These are phyloP conservation scores for Apostichopus parvimensis DNA, from an alignment of 35 echinoderm and acorn worm species.

Conservation along the genomic window DNA sequence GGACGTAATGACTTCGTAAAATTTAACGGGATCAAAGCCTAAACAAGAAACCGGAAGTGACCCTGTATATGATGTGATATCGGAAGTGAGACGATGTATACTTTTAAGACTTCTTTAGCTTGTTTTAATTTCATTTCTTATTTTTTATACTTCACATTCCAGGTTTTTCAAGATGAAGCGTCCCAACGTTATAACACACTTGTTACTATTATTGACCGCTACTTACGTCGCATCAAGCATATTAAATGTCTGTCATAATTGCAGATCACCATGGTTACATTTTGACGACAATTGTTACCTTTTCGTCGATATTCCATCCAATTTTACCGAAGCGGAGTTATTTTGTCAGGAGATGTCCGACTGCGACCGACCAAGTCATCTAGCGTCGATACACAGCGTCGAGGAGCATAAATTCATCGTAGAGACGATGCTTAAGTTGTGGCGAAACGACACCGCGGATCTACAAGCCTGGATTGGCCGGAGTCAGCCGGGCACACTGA, in stretches of 20 bases:
- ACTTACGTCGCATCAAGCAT: not conserved
- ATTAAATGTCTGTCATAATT: not conserved
- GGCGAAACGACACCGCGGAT: not conserved
- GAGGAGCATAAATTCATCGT: slow-evolving; percentile 14
- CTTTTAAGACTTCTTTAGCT: not conserved
- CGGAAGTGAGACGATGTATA: not conserved
- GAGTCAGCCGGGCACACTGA: not conserved
- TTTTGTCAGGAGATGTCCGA: slow-evolving; percentile 25
- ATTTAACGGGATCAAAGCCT: no score
- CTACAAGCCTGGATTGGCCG: slow-evolving; percentile 27
- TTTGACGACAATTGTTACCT: slow-evolving; percentile 45
- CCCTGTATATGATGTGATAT: not conserved
- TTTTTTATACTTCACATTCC: not conserved
- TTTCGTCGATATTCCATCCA: slow-evolving; percentile 10
- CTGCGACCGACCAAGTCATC: slow-evolving; percentile 32
- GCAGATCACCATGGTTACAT: slow-evolving; percentile 8
- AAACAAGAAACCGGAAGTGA: no score
- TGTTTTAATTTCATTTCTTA: not conserved
- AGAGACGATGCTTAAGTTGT: not conserved
- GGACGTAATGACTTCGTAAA: no score
- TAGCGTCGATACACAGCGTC: slow-evolving; percentile 40
- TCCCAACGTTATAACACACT: not conserved
- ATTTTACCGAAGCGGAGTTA: slow-evolving; percentile 30
- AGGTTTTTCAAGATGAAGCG: not conserved
- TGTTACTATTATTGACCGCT: not conserved